A percentile compares a stretch with the other conserved stretches of the same genome.
phyloP scores from a whole-genome alignment of 2,888 invertebrate genomes.

The Nomada fabriciana region DNA sequence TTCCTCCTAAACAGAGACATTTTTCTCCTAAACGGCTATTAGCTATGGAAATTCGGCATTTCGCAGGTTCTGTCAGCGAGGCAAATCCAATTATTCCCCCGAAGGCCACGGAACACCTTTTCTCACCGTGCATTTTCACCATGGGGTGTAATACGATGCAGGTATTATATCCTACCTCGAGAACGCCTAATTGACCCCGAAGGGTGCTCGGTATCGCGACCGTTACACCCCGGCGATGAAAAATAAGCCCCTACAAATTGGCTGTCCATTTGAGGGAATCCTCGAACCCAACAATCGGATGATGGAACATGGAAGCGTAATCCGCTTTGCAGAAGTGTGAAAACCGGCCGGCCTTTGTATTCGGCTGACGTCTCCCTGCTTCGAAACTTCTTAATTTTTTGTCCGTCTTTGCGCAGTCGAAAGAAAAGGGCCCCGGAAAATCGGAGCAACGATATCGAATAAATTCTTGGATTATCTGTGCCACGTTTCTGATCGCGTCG shows the following conservation, averaged over 20 bases:
- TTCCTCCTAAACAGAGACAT: not conserved
- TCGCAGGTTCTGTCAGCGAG: not conserved
- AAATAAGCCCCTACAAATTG: conserved; percentile 58
- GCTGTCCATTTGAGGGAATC: conserved; percentile 53
- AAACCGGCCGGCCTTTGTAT: conserved; percentile 28
- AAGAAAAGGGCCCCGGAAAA: too few species aligned
- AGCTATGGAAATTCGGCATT: conserved; percentile 22
- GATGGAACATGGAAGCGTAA: conserved; percentile 29
- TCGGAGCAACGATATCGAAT: not conserved
- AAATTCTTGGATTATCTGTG: not conserved
- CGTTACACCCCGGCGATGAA: conserved; percentile 59
- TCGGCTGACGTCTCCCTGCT: not conserved
- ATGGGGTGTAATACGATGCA: conserved; percentile 66
- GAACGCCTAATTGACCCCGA: conserved; percentile 68
- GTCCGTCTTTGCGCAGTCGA: not conserved
- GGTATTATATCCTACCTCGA: conserved; percentile 63
- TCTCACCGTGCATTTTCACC: conserved; percentile 29
- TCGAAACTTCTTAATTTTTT: not conserved
- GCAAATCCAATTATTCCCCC: conserved; percentile 54
- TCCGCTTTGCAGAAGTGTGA: conserved; percentile 47
- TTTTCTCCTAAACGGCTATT: conserved; percentile 2
- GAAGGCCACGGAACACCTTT: conserved; percentile 16
- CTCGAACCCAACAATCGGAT: conserved; percentile 40
- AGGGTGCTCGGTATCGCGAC: conserved; percentile 61
- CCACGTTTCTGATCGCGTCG: not conserved